Evolutionary conservation across 2,113 vertebrate species (phyloP).

Genomic region (Cheilinus undulatus): DNA sequence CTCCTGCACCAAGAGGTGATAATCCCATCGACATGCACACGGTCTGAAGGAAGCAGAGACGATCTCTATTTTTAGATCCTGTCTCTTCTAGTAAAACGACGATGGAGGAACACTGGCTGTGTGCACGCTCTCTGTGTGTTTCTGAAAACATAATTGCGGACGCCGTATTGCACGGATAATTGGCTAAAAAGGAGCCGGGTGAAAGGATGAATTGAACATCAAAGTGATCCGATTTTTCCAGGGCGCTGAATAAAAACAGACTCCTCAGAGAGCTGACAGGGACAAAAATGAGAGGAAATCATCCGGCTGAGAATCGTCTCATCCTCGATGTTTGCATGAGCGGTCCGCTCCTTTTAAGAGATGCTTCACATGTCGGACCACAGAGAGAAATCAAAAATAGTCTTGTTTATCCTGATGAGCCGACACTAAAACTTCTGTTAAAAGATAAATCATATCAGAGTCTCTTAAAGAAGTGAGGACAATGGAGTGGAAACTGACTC

Average conservation of each 20-base stretch:
- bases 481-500: too few relatives aligned
- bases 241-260: slow-evolving; percentile 4
- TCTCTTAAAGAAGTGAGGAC: not conserved
- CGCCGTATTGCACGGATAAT: slow-evolving; percentile 30
- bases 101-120: slow-evolving; percentile 18
- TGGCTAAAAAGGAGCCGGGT: slow-evolving; percentile 24
- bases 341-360: not conserved
- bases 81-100: slow-evolving; percentile 39
- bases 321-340: not conserved
- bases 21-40: slow-evolving; percentile 58
- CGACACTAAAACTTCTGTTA: not conserved
- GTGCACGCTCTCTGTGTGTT: slow-evolving; percentile 2
- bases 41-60: slow-evolving; percentile 42
- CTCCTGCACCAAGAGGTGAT: slow-evolving; percentile 55
- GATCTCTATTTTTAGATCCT: slow-evolving; percentile 65
- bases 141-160: slow-evolving; percentile 17
- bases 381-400: too few relatives aligned
- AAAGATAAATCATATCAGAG: not conserved
- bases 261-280: not conserved
- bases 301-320: slow-evolving; percentile 1
- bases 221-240: slow-evolving; percentile 48
- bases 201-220: slow-evolving; percentile 43
- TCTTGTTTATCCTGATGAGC: not conserved
- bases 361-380: not conserved
- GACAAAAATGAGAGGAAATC: slow-evolving; percentile 22